Percentiles rank a stretch among this genome's conserved stretches.
Conservation (phyloP, 2,113 vertebrate genomes). For the Nothobranchius furzeri region DNA sequence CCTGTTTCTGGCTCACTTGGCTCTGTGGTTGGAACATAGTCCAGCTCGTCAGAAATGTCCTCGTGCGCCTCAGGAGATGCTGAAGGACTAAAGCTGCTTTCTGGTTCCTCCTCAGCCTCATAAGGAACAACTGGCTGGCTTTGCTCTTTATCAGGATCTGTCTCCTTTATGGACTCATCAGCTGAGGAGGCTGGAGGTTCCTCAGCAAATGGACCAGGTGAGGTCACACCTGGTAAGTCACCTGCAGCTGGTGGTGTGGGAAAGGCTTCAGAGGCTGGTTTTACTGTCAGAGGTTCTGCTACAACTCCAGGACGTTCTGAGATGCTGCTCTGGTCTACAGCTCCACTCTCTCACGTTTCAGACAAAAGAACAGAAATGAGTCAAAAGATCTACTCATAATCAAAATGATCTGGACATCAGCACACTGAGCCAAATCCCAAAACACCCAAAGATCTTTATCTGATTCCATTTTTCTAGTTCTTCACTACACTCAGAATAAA, state of each 20-base stretch:
- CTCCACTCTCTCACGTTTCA: conserved; percentile 47
- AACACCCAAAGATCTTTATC: no score
- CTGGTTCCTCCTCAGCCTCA: not conserved
- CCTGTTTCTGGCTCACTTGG: conserved; percentile 59
- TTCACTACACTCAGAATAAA: no score
- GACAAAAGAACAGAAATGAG: conserved; percentile 17
- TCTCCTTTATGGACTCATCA: conserved; percentile 21
- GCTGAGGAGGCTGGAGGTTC: not conserved
- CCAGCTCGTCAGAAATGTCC: conserved; percentile 62
- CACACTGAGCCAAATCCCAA: no score
- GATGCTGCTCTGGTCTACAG: conserved; percentile 50
- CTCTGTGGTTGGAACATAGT: conserved; percentile 39
- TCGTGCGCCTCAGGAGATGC: conserved; percentile 2
- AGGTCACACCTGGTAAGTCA: conserved; percentile 4
- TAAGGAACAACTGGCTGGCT: no score
- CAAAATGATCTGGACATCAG: no score
- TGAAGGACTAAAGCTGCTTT: not conserved
- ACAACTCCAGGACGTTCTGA: conserved; percentile 44
- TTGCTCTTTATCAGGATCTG: not conserved
- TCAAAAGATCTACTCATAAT: not conserved
- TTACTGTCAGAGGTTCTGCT: conserved; percentile 9
- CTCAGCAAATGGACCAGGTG: conserved; percentile 30
- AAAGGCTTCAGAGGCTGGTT: conserved; percentile 24
- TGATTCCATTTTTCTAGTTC: no score
- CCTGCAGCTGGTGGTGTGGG: conserved; percentile 17